phyloP scores from a whole-genome alignment of 2,797 vertebrate species.

The Gallinago solitaria region DNA sequence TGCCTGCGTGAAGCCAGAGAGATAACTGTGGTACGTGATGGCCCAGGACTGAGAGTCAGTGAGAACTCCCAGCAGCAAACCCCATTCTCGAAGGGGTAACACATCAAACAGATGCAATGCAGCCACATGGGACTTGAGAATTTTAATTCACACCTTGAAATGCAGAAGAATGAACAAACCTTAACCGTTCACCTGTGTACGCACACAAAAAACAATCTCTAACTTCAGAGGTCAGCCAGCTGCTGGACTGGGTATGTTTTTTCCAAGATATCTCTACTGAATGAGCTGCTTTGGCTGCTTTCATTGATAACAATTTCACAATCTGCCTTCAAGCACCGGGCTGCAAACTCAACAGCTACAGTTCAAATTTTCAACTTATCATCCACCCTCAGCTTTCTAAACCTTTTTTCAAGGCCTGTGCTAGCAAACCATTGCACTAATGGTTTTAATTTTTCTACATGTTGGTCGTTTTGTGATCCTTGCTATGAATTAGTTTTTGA shows the following conservation, averaged over 20 bases:
- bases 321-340: not conserved
- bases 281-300: not conserved
- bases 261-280: not conserved
- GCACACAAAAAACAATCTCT: rapidly evolving
- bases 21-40: rapidly evolving
- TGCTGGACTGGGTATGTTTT: rapidly evolving
- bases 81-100: not conserved
- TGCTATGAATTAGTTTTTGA: not conserved
- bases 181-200: rapidly evolving
- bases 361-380: not conserved
- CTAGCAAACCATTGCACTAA: not conserved
- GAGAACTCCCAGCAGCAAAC: not conserved
- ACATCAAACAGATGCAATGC: rapidly evolving
- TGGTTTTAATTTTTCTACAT: rapidly evolving
- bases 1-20: not conserved
- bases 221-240: not conserved
- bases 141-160: not conserved
- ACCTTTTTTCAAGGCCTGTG: not conserved
- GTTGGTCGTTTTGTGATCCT: not conserved
- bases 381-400: not conserved
- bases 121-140: rapidly evolving
- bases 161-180: not conserved
- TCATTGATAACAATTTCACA: not conserved
- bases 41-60: rapidly evolving
- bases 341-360: not conserved